Evolutionary conservation across 2,888 invertebrate species (phyloP).

Genomic region (Drosophila villosipedis): DNA sequence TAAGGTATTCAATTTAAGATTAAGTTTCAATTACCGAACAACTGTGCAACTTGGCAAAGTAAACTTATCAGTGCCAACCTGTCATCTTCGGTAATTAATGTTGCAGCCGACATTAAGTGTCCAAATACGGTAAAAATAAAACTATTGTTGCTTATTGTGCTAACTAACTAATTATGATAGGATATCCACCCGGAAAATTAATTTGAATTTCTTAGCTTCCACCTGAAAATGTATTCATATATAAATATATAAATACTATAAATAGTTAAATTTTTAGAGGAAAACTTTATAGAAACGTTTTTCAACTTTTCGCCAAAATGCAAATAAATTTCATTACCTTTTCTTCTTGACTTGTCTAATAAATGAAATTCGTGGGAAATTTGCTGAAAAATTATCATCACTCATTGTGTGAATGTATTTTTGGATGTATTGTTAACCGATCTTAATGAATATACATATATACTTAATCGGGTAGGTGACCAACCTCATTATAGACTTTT

Average conservation of each 20-base stretch:
- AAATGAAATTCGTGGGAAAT: too few relatives aligned
- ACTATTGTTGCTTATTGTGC: not conserved
- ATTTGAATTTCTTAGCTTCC: not conserved
- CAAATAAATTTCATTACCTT: not conserved
- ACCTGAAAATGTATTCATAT: not conserved
- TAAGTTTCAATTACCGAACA: not conserved
- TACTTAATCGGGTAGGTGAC: too few relatives aligned
- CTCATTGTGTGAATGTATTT: too few relatives aligned
- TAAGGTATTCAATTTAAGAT: not conserved
- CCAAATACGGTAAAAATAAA: rapidly evolving
- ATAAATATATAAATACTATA: too few relatives aligned
- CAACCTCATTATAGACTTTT: too few relatives aligned
- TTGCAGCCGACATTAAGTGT: not conserved
- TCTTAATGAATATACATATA: too few relatives aligned
- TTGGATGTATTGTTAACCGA: too few relatives aligned
- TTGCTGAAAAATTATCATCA: too few relatives aligned
- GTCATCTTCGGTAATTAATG: not conserved
- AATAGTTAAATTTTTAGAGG: not conserved
- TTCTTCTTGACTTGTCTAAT: too few relatives aligned
- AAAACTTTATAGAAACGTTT: not conserved
- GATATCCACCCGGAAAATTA: not conserved
- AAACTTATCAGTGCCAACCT: not conserved
- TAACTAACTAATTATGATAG: not conserved
- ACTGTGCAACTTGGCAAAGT: not conserved
- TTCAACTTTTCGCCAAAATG: not conserved